Percentiles rank a stretch among this genome's conserved stretches.
Evolutionary conservation across 1,140 invertebrate genomes (phyloP).

Genomic region (Argopecten irradians): DNA sequence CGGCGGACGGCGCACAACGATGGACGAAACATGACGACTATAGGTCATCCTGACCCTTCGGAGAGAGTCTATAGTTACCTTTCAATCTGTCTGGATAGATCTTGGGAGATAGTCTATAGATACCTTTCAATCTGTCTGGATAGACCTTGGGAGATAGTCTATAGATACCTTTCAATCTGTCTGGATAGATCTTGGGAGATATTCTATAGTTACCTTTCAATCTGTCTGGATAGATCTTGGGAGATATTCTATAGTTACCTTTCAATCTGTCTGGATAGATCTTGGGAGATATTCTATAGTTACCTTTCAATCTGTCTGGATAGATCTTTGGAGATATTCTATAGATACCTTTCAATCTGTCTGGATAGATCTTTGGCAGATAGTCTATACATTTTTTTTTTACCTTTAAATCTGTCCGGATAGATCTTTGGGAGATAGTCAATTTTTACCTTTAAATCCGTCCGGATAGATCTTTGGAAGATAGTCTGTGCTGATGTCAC

Average conservation of each 20-base stretch:
- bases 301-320: slow-evolving; percentile 79
- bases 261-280: neutral
- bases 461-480: slow-evolving; percentile 81
- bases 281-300: neutral
- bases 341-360: slow-evolving; percentile 83
- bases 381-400: slow-evolving; percentile 18
- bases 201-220: slow-evolving; percentile 84
- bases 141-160: slow-evolving; percentile 83
- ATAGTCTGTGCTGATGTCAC: slow-evolving; percentile 84
- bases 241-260: neutral
- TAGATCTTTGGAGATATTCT: slow-evolving; percentile 82
- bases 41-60: too few relatives aligned
- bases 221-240: slow-evolving; percentile 58
- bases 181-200: slow-evolving; percentile 82
- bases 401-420: slow-evolving; percentile 79
- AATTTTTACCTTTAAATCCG: slow-evolving; percentile 79
- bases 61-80: too few relatives aligned
- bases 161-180: slow-evolving; percentile 80
- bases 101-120: slow-evolving; percentile 83
- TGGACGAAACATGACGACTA: too few relatives aligned
- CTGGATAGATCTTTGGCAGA: neutral
- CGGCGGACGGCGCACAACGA: too few relatives aligned
- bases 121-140: slow-evolving; percentile 79
- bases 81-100: slow-evolving; percentile 81
- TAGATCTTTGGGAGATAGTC: slow-evolving; percentile 82